Conservation (phyloP, 2,797 vertebrate species). For the Spheniscus humboldti region DNA sequence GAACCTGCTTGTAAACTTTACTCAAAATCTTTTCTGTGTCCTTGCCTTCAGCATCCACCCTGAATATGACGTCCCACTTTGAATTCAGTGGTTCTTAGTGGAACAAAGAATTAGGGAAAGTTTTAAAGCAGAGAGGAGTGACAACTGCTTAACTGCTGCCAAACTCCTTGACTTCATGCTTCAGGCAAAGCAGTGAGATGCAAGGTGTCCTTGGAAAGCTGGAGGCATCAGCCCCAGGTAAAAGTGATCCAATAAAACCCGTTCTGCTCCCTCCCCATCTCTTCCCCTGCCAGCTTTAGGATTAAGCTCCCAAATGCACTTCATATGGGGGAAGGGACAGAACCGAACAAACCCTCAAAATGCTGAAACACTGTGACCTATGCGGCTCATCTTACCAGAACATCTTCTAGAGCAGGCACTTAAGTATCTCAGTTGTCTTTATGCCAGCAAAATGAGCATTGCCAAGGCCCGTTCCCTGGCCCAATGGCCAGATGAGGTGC, state of each 20-base stretch:
- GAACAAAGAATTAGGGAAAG: neutral
- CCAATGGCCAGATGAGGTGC: accelerated
- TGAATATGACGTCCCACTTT: neutral
- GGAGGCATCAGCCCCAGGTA: neutral
- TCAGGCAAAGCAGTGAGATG: neutral
- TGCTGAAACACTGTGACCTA: neutral
- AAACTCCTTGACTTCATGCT: neutral
- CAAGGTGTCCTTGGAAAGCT: neutral
- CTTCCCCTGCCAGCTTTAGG: neutral
- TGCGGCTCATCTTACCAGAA: neutral
- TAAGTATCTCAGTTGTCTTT: neutral
- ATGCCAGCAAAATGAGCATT: neutral
- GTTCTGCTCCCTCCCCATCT: neutral
- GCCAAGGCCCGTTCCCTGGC: neutral
- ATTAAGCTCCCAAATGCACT: neutral
- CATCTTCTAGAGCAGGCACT: neutral
- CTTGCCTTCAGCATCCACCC: neutral
- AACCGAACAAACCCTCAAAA: neutral
- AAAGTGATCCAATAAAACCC: neutral
- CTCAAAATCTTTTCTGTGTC: neutral
- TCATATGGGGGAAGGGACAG: neutral
- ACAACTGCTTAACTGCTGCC: neutral
- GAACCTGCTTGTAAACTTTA: neutral
- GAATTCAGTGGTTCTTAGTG: neutral
- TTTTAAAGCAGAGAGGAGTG: neutral